These are phyloP conservation scores for Drosophila tristis DNA, from an alignment of 1,140 invertebrate genomes.

Conservation along the genomic window DNA sequence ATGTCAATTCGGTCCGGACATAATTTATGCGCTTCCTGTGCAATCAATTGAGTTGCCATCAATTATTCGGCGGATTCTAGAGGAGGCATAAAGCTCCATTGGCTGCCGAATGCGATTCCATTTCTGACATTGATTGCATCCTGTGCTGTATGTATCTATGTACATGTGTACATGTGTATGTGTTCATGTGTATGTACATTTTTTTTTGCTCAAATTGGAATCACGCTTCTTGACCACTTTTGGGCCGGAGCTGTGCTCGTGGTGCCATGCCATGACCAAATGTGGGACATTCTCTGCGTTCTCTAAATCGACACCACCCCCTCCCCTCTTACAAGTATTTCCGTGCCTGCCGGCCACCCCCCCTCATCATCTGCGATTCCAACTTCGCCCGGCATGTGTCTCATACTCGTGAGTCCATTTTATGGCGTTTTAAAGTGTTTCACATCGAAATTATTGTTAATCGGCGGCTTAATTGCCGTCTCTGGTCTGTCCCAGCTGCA, in stretches of 20 bases:
- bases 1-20: slow-evolving; percentile 20
- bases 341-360: too few species aligned
- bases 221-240: slow-evolving; percentile 56
- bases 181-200: slow-evolving; percentile 16
- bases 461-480: slow-evolving; percentile 50
- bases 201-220: too few species aligned
- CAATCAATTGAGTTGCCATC: slow-evolving; percentile 44
- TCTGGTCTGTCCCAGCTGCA: slow-evolving; percentile 18
- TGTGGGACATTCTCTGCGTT: slow-evolving; percentile 45
- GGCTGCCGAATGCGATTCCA: slow-evolving; percentile 9
- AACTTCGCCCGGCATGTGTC: slow-evolving; percentile 1
- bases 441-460: slow-evolving; percentile 55
- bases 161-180: slow-evolving; percentile 19
- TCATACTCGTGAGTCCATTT: slow-evolving; percentile 44
- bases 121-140: slow-evolving; percentile 58
- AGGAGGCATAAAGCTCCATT: slow-evolving; percentile 22
- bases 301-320: background rate
- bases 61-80: slow-evolving; percentile 54
- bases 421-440: slow-evolving; percentile 60
- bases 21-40: slow-evolving; percentile 74
- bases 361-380: background rate
- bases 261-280: slow-evolving; percentile 28
- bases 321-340: background rate
- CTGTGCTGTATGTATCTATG: slow-evolving; percentile 13
- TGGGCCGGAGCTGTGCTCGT: slow-evolving; percentile 5